Percentiles rank a stretch among this genome's conserved stretches.
Conservation (phyloP, 35 echinoderm and acorn worm genomes). For the Amphiura filiformis region DNA sequence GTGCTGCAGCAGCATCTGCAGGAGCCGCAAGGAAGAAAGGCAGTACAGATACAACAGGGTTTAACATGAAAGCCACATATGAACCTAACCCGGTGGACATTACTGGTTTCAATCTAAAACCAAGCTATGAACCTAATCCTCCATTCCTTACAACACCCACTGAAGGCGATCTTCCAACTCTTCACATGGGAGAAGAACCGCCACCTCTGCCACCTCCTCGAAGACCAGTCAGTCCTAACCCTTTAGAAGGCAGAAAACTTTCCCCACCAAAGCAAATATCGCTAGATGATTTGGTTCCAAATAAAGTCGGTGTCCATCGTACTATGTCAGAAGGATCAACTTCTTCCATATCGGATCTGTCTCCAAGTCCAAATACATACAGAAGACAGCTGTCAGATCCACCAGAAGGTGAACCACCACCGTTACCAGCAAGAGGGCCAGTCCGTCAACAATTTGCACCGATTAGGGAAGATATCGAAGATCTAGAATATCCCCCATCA, state of each 20-base stretch:
- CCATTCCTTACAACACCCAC: background rate
- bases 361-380: background rate
- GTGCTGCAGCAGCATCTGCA: background rate
- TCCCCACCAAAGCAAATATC: slow-evolving; percentile 16
- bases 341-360: background rate
- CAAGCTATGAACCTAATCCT: background rate
- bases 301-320: background rate
- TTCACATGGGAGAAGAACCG: background rate
- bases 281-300: background rate
- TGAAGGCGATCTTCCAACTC: background rate
- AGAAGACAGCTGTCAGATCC: background rate
- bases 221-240: slow-evolving; percentile 26
- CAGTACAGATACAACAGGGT: background rate
- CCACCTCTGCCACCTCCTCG: slow-evolving; percentile 73
- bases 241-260: background rate
- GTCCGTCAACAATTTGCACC: background rate
- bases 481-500: background rate
- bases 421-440: background rate
- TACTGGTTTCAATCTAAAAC: background rate
- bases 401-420: background rate
- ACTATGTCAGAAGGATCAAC: background rate
- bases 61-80: background rate
- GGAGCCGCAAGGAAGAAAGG: background rate
- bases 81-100: background rate
- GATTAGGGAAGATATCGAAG: background rate